Base-by-base conservation (phyloP, 2,797 vertebrate genomes). In the Podargus strigoides region DNA sequence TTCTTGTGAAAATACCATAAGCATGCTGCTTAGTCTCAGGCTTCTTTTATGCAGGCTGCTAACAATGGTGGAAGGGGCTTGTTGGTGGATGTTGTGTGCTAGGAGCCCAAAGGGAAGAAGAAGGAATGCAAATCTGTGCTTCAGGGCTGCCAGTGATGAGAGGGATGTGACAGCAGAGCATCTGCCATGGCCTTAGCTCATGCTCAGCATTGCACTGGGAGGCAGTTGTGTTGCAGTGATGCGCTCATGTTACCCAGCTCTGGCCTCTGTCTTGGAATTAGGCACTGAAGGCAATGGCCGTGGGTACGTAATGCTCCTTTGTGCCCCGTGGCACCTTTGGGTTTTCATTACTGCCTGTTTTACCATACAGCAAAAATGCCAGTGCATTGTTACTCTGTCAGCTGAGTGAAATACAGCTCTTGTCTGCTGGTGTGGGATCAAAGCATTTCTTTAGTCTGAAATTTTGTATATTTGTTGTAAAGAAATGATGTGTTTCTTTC, bases 401-500 rank as follows among this genome's bases (percentile, higher is more conserved):
- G 79, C 13, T 68, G 62, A 56, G 81, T 87, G 95, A 96, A 86
- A 74, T 80, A 14, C 6, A 91, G 82, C 52, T 93, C 52, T 60
- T 77, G 89, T 74, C 77, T 89, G 89, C 85, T 92, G 50, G 55
- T 89, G 63, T 70, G 42, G 60, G 53, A 93, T 80, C 72, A 79
- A 60, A 87, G 81, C 56, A 3, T 52, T 89, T 87, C 81, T 87
- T 39, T 44, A 63, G 89, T 42, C 39, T 53, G 83, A 81, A 66
- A 67, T 69, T 18, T 39, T 63, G 32, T 63, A 27, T 84, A 39
- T 72, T 87, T 14, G 2, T 86, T 90, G 74, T 82, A 23, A 82
- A 87, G 81, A 79, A 91, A 41, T 66, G 20, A 17, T 2, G 0
- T 47, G 30, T 36, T 91, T 68, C 69, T 86, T 89, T 49, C 56